Conservation (phyloP, 2,113 vertebrate species). For the Zootoca vivipara region DNA sequence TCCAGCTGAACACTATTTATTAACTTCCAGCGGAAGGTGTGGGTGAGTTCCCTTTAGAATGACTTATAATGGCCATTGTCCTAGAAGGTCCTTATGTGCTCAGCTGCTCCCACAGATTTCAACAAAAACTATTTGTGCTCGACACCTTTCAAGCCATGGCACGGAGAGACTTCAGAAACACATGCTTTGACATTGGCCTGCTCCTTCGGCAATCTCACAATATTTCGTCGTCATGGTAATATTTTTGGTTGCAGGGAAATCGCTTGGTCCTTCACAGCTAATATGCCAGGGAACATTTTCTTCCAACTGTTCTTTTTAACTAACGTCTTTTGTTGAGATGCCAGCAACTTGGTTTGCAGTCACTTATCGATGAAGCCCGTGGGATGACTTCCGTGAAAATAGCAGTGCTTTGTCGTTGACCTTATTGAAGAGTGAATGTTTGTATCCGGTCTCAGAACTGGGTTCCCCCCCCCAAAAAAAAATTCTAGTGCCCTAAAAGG, state of each 20-base stretch:
- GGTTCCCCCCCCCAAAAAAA: neutral
- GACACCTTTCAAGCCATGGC: neutral
- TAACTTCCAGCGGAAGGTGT: constrained; percentile 6
- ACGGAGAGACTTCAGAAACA: neutral
- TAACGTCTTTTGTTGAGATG: constrained; percentile 11
- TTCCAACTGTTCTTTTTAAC: constrained; percentile 36
- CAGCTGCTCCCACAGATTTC: neutral
- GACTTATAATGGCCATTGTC: neutral
- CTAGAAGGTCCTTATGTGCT: neutral
- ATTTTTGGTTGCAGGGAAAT: constrained; percentile 10
- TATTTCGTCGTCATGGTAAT: constrained; percentile 15
- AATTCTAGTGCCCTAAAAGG: neutral
- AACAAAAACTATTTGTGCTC: neutral
- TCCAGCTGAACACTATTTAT: neutral
- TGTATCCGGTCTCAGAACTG: neutral
- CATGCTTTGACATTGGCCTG: neutral
- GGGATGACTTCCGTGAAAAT: constrained; percentile 11
- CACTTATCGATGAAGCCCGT: neutral
- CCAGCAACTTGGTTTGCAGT: constrained; percentile 6
- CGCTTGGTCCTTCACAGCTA: neutral
- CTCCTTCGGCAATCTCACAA: neutral
- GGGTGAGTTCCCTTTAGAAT: neutral
- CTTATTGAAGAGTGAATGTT: neutral
- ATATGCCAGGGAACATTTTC: constrained; percentile 28
- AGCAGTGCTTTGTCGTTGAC: neutral